A percentile compares a stretch with the other conserved stretches of the same genome.
Evolutionary conservation across 2,888 invertebrate species (phyloP).

Genomic region (Disparrhopalites patrizii): DNA sequence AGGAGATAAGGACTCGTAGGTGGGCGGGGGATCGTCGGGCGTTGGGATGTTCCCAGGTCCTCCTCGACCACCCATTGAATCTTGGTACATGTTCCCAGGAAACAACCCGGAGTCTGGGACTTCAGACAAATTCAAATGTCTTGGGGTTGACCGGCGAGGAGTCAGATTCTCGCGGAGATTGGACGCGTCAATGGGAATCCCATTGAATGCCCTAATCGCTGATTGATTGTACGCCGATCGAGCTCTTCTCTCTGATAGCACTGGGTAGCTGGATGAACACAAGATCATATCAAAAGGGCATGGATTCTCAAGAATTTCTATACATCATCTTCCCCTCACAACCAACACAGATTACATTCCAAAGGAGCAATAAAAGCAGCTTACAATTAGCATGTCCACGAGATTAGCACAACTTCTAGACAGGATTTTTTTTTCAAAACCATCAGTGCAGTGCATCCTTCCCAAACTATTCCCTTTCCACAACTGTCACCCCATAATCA

Average conservation of each 20-base stretch:
- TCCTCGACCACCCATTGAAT: not conserved
- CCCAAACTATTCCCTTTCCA: too few species aligned
- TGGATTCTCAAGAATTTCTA: too few species aligned
- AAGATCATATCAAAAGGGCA: too few species aligned
- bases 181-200: constrained; percentile 17
- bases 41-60: not conserved
- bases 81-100: not conserved
- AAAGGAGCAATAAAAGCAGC: too few species aligned
- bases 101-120: not conserved
- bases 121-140: not conserved
- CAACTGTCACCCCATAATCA: too few species aligned
- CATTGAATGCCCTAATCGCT: constrained; percentile 13
- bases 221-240: constrained; percentile 4
- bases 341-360: too few species aligned
- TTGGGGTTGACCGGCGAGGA: not conserved
- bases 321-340: too few species aligned
- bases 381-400: too few species aligned
- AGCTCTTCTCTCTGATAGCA: constrained; percentile 16
- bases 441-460: too few species aligned
- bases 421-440: too few species aligned
- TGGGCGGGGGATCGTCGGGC: constrained; percentile 9
- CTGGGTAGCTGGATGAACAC: constrained; percentile 14
- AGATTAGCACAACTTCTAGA: too few species aligned
- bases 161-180: constrained; percentile 11
- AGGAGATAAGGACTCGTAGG: constrained; percentile 9